Percentiles rank a stretch among this genome's conserved stretches.
Conservation (phyloP, 2,113 vertebrate genomes). For the Platichthys flesus region DNA sequence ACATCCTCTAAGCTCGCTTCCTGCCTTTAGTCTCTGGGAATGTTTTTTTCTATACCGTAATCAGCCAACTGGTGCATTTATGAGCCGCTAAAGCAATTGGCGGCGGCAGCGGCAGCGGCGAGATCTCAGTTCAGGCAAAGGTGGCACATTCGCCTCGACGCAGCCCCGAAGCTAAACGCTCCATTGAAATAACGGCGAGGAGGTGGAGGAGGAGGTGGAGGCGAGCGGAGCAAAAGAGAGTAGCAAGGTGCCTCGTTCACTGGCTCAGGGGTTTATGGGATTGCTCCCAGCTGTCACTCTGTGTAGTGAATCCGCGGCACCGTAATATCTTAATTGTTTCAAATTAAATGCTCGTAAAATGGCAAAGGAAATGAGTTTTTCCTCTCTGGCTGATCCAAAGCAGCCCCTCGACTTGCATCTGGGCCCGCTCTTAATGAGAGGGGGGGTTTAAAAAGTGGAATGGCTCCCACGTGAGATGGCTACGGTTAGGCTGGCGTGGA, state of each 20-base stretch:
- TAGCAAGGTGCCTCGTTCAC: slow-evolving; percentile 73
- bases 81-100: slow-evolving; percentile 62
- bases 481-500: slow-evolving; percentile 43
- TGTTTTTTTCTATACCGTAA: slow-evolving; percentile 50
- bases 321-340: slow-evolving; percentile 83
- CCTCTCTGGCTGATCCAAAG: slow-evolving; percentile 74
- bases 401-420: slow-evolving; percentile 78
- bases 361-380: slow-evolving; percentile 75
- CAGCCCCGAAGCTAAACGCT: slow-evolving; percentile 56
- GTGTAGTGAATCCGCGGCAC: slow-evolving; percentile 66
- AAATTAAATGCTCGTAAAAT: slow-evolving; percentile 82
- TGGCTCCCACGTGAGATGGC: slow-evolving; percentile 63
- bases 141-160: slow-evolving; percentile 51
- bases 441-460: slow-evolving; percentile 66
- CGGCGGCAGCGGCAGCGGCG: slow-evolving; percentile 18
- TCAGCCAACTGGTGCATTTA: slow-evolving; percentile 68
- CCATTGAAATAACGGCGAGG: slow-evolving; percentile 44
- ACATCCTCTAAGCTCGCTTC: slow-evolving; percentile 55
- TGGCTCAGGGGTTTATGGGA: slow-evolving; percentile 77
- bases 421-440: slow-evolving; percentile 61
- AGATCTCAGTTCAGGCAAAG: slow-evolving; percentile 59
- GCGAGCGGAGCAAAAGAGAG: slow-evolving; percentile 27
- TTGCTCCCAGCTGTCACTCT: slow-evolving; percentile 80
- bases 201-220: slow-evolving; percentile 25
- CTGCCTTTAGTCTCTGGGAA: slow-evolving; percentile 55